These are phyloP conservation scores for Cephus sareptanus DNA, from an alignment of 2,888 invertebrate genomes.

Conservation along the genomic window DNA sequence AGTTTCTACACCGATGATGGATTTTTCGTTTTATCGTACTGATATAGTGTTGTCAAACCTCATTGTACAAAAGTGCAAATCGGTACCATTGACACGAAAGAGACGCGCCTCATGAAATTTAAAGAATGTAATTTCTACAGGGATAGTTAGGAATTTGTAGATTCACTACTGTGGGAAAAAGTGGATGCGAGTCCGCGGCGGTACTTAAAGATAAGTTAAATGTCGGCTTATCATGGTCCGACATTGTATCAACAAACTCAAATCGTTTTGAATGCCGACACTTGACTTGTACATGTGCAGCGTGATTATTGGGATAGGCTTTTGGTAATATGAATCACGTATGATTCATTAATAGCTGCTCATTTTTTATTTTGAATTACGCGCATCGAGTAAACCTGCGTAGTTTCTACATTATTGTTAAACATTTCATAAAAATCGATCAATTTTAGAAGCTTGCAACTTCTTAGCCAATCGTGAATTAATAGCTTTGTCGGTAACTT, in stretches of 20 bases:
- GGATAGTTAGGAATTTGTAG: not conserved
- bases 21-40: not conserved
- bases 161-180: conserved; percentile 27
- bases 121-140: not conserved
- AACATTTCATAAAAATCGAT: not conserved
- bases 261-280: conserved; percentile 22
- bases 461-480: not conserved
- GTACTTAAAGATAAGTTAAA: conserved; percentile 33
- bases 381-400: not conserved
- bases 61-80: not conserved
- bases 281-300: conserved; percentile 12
- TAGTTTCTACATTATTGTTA: not conserved
- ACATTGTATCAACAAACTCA: conserved; percentile 38
- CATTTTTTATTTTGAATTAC: not conserved
- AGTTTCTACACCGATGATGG: not conserved
- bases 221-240: conserved; percentile 34
- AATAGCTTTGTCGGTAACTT: not conserved
- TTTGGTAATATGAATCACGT: not conserved
- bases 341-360: not conserved
- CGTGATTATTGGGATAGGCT: conserved; percentile 15
- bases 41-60: not conserved
- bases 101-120: not conserved
- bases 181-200: conserved; percentile 27
- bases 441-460: not conserved
- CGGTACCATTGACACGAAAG: not conserved